phyloP scores from a whole-genome alignment of 2,888 invertebrate genomes.

The Chamaedrilus cognettii region DNA sequence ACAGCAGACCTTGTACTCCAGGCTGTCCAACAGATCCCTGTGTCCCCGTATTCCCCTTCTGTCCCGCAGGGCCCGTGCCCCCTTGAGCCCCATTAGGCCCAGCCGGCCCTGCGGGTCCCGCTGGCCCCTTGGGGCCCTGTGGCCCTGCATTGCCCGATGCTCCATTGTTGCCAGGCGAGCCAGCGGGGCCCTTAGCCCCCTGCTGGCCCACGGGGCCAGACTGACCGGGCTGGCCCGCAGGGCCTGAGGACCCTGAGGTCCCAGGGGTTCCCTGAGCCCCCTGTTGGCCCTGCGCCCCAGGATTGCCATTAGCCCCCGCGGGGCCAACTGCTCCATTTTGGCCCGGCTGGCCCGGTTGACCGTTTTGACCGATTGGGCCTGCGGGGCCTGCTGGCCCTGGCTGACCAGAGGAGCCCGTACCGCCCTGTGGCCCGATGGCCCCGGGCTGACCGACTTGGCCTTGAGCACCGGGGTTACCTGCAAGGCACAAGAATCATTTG shows the following conservation, averaged over 20 bases:
- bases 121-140: background rate
- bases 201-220: slow-evolving; percentile 10
- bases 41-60: too few relatives aligned
- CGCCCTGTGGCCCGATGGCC: slow-evolving; percentile 24
- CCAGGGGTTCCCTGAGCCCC: slow-evolving; percentile 22
- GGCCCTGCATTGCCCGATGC: slow-evolving; percentile 17
- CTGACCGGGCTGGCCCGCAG: slow-evolving; percentile 22
- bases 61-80: background rate
- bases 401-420: slow-evolving; percentile 16
- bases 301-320: slow-evolving; percentile 26
- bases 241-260: slow-evolving; percentile 63
- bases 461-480: slow-evolving; percentile 14
- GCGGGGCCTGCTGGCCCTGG: slow-evolving; percentile 27
- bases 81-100: background rate
- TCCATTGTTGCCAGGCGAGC: slow-evolving; percentile 19
- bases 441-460: slow-evolving; percentile 31
- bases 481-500: slow-evolving; percentile 18
- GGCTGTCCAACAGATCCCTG: too few relatives aligned
- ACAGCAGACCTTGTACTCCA: too few relatives aligned
- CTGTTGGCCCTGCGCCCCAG: slow-evolving; percentile 20
- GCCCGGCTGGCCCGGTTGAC: slow-evolving; percentile 28
- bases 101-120: too few relatives aligned
- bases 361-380: slow-evolving; percentile 28
- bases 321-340: slow-evolving; percentile 15
- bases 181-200: slow-evolving; percentile 23